Base-by-base conservation (phyloP, 1,140 invertebrate species). In the Atta cephalotes region DNA sequence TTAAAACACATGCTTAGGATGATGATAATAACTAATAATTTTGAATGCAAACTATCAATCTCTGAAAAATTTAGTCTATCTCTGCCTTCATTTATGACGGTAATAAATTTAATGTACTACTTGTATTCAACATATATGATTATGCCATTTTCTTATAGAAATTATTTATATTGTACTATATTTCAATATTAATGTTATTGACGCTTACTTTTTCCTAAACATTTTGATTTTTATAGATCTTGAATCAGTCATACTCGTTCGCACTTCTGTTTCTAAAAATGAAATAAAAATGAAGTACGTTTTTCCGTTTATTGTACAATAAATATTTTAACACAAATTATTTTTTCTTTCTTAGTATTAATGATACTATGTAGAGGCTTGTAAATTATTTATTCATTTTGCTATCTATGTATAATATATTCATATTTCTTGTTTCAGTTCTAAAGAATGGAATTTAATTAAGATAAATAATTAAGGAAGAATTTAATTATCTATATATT, bases 51-150 rank as follows among this genome's bases (percentile, higher is more conserved):
- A 78, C 60, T 92, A 6, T 74, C 84, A 9, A 31, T 68, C 7
- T 70, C 78, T 60, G 49, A 80, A 25, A 88, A 45, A 16, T 71
- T 91, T 31, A 81, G 91, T 53, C 56, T 92, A 10, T 89, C 87
- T 31, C 18, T 92, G n/a, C 86, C 89, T 71, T 89, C 89, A 2
- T 88, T 92, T 4, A 90, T 80, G 89, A 88, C 87, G 85, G 88
- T 87, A 70, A 89, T 25, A 25, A 74, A 85, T 0, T 60, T 58
- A 28, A 14, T 49, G 3, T 31, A 58, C 14, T n/a, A 31, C 7
- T 21, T 39, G 62, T 16, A 14, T 65, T 79, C 12, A 16, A 16
- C 2, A 77, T 4, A 49, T 28, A 51, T 49, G 5, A 51, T 16
- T 14, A 51, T 5, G n/a, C 14, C 16, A 9, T 14, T 25, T 60